Percentiles rank a stretch among this genome's conserved stretches.
Evolutionary conservation across 2,797 vertebrate genomes (phyloP).

Genomic region (Gymnocypris eckloni): DNA sequence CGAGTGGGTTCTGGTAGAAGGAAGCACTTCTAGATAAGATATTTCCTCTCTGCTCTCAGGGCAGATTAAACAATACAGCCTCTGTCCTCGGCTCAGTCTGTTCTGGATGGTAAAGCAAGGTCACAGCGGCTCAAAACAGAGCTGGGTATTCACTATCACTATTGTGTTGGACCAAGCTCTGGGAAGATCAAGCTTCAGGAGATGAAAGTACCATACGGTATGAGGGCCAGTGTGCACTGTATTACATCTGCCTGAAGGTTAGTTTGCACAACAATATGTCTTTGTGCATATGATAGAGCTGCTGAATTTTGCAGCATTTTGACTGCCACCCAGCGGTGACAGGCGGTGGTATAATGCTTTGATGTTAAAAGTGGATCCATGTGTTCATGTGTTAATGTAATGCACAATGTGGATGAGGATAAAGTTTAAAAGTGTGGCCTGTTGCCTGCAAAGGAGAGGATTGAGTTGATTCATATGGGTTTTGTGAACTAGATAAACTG

Average conservation of each 20-base stretch:
- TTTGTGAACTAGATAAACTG: not conserved
- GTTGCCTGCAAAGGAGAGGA: not conserved
- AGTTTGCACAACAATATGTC: conserved; percentile 20
- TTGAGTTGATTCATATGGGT: not conserved
- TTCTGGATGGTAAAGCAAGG: conserved; percentile 48
- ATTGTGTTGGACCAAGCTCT: conserved; percentile 38
- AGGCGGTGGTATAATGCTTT: not conserved
- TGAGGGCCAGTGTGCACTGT: conserved; percentile 5
- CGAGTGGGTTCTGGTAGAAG: conserved; percentile 44
- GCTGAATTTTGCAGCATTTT: conserved; percentile 6
- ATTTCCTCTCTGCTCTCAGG: conserved; percentile 55
- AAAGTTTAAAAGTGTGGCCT: not conserved
- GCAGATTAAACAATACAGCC: conserved; percentile 52
- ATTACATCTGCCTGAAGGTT: conserved; percentile 23
- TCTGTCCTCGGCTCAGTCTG: conserved; percentile 44
- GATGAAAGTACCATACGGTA: conserved; percentile 44
- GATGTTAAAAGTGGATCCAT: not conserved
- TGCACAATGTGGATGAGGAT: not conserved
- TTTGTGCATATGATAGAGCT: conserved; percentile 14
- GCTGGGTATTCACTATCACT: conserved; percentile 20
- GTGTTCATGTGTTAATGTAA: conserved; percentile 1
- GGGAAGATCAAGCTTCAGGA: conserved; percentile 49
- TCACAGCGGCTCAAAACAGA: conserved; percentile 37
- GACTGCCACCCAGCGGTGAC: conserved; percentile 29
- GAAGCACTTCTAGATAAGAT: conserved; percentile 52